Base-by-base conservation (phyloP, 1,140 invertebrate genomes). In the Leucophenga varia region DNA sequence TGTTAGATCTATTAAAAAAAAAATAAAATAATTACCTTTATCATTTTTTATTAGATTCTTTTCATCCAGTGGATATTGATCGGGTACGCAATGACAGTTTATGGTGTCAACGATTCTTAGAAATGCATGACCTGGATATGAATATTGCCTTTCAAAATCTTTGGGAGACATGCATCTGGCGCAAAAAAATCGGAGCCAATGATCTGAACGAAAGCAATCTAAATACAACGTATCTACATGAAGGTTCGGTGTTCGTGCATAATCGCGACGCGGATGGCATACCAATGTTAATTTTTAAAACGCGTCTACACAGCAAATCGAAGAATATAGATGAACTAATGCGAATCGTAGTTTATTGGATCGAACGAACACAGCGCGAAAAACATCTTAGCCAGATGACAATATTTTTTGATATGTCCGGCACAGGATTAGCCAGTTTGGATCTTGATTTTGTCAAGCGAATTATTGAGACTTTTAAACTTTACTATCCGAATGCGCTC, bases 381-480 rank as follows among this genome's bases (percentile, higher is more conserved):
- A 82, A 85, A 39, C 86, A 91, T 57, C 84, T 88, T 39, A 82
- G 88, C 55, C 82, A 83, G 71, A 84, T 96, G 49, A 89, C 90
- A 3, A 69, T 95, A 37, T 87, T 96, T 61, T 93, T 97, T 67
- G 93, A 97, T 76, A 89, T 96, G 86, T 82, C 84, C 22, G 87
- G 88, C 16, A 85, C 89, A 53, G 92, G 93, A 1, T 59, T 95
- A 12, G 81, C 83, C 3, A 93, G 95, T 61, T 81, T 96, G 83
- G 93, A 96, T 76, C 85, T 93, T 84, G 90, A 93, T 14, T 83
- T 91, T 48, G 87, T 84, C 0, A 88, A 87, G 61, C 95, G 91
- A 58, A 77, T 96, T 42, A 93, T 97, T 49, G 84, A 82, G 20
- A 79, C 93, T 19, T 93, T 95, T 64, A 94, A 95, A 75, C 78